Percentiles rank a stretch among this genome's conserved stretches.
Conservation (phyloP, 2,113 vertebrate species). For the Bostrychus sinensis region DNA sequence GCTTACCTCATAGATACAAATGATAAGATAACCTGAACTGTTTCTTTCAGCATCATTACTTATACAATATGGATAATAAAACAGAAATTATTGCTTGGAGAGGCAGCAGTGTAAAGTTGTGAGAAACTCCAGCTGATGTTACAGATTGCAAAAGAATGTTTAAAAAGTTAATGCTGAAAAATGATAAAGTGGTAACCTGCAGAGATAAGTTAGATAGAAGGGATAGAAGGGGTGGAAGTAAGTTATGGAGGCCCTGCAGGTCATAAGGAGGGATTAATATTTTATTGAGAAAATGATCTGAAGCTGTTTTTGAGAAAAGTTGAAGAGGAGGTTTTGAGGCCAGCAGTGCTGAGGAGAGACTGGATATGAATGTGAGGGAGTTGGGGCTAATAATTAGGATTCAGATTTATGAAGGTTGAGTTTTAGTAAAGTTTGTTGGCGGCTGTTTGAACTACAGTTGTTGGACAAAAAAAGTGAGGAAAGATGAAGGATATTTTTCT, state of each 20-base stretch:
- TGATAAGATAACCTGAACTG: background rate
- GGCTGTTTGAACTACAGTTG: background rate
- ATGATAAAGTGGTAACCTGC: background rate
- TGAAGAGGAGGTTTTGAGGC: background rate
- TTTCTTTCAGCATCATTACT: background rate
- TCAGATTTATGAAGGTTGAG: background rate
- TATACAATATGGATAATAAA: too few species aligned
- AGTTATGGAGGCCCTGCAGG: slow-evolving; percentile 5
- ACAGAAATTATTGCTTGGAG: background rate
- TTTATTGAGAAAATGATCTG: slow-evolving; percentile 5
- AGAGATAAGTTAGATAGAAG: background rate
- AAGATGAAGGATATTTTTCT: background rate
- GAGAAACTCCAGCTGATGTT: background rate
- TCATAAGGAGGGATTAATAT: slow-evolving; percentile 20
- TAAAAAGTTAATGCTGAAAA: slow-evolving; percentile 6
- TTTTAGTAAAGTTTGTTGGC: background rate
- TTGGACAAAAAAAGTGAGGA: background rate
- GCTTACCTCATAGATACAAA: background rate
- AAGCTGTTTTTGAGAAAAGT: slow-evolving; percentile 1
- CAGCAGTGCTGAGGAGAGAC: background rate
- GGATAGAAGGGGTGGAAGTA: background rate
- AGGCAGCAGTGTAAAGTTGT: slow-evolving; percentile 5
- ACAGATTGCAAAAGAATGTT: background rate
- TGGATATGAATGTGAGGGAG: slow-evolving; percentile 1
- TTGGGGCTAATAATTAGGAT: background rate